A percentile compares a stretch with the other conserved stretches of the same genome.
Evolutionary conservation across 2,888 invertebrate species (phyloP).

Genomic region (Melanostoma mellinum): DNA sequence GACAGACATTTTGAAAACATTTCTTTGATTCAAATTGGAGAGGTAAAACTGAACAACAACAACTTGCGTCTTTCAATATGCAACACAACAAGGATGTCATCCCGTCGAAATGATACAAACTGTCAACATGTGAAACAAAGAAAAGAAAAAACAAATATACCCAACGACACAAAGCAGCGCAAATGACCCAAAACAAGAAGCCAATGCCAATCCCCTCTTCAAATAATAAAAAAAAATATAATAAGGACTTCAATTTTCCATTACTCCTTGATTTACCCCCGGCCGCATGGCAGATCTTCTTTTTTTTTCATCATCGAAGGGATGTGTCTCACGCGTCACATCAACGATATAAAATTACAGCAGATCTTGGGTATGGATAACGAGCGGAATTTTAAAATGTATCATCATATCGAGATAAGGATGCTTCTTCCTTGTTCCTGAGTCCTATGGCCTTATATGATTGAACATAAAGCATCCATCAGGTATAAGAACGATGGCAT

Average conservation of each 20-base stretch:
- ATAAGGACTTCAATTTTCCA: slow-evolving; percentile 72
- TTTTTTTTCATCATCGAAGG: slow-evolving; percentile 54
- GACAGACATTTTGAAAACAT: slow-evolving; percentile 43
- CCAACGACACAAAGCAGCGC: slow-evolving; percentile 69
- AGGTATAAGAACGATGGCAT: slow-evolving; percentile 60
- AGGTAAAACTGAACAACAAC: slow-evolving; percentile 31
- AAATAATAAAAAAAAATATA: slow-evolving; percentile 41
- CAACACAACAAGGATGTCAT: slow-evolving; percentile 61
- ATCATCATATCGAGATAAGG: slow-evolving; percentile 57
- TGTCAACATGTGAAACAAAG: slow-evolving; percentile 66
- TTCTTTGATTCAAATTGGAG: slow-evolving; percentile 68
- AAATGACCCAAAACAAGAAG: slow-evolving; percentile 73
- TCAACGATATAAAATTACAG: slow-evolving; percentile 71
- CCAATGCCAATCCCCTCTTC: slow-evolving; percentile 65
- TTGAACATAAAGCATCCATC: slow-evolving; percentile 62
- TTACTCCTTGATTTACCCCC: slow-evolving; percentile 63
- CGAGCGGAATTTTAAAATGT: slow-evolving; percentile 68
- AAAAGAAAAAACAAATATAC: slow-evolving; percentile 35
- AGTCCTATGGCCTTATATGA: background rate
- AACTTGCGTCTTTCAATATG: slow-evolving; percentile 25
- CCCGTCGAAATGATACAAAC: slow-evolving; percentile 70
- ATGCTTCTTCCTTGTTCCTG: slow-evolving; percentile 22
- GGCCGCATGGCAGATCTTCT: background rate
- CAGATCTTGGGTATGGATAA: slow-evolving; percentile 64
- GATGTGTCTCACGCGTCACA: slow-evolving; percentile 66